phyloP scores from a whole-genome alignment of 2,888 invertebrate species.

The Colletes collaris region DNA sequence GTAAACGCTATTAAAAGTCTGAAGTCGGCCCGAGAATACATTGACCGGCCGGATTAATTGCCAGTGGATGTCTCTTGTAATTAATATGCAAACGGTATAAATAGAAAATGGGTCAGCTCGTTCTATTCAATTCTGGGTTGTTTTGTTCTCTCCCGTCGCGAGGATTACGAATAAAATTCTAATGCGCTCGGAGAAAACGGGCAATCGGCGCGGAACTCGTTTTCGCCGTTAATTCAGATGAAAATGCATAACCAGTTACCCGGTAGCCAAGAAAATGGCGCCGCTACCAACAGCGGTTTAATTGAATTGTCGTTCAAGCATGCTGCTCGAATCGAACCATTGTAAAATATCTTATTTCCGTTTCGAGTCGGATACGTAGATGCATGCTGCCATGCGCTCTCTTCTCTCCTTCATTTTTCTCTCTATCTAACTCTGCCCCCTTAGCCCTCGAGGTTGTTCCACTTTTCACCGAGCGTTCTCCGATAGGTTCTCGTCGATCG shows the following conservation, averaged over 20 bases:
- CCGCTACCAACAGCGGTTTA: background rate
- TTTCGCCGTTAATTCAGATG: background rate
- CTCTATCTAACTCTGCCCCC: conserved; percentile 1
- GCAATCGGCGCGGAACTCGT: background rate
- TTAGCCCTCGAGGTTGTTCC: conserved; percentile 16
- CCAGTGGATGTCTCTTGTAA: background rate
- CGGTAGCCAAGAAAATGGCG: background rate
- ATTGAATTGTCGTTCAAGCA: background rate
- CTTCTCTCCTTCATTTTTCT: conserved; percentile 6
- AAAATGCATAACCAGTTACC: background rate
- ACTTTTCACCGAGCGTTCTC: background rate
- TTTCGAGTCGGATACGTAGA: conserved; percentile 25
- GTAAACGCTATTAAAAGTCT: conserved; percentile 1
- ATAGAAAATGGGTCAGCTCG: conserved; percentile 13
- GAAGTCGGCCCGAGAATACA: conserved; percentile 6
- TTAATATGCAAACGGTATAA: conserved; percentile 1
- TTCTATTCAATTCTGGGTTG: background rate
- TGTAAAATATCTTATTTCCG: background rate
- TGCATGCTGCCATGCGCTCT: conserved; percentile 30
- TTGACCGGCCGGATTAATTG: conserved; percentile 7
- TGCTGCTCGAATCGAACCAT: background rate
- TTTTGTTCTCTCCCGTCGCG: background rate
- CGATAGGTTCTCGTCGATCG: background rate
- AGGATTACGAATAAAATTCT: conserved; percentile 1
- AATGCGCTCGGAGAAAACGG: background rate